These are phyloP conservation scores for Euplexia lucipara DNA, from an alignment of 2,888 invertebrate genomes.

Conservation along the genomic window DNA sequence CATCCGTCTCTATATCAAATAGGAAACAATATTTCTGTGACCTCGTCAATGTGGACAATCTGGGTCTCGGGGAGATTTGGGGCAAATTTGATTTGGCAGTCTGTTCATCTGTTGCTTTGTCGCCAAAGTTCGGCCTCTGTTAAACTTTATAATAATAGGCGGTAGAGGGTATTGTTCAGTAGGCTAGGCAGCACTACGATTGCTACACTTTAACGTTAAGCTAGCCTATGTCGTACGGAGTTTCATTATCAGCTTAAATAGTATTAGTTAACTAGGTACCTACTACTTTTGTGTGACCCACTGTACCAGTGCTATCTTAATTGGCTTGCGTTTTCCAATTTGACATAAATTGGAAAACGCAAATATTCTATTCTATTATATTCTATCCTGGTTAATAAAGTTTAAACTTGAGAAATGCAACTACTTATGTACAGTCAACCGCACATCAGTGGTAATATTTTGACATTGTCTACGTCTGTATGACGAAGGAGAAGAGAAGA, in stretches of 20 bases:
- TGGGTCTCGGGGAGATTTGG: slow-evolving; percentile 4
- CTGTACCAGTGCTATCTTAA: slow-evolving; percentile 1
- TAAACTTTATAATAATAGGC: slow-evolving; percentile 23
- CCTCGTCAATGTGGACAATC: slow-evolving; percentile 7
- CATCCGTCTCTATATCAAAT: slow-evolving; percentile 13
- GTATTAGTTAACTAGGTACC: too few species aligned
- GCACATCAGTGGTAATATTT: too few species aligned
- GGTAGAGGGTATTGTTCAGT: background rate
- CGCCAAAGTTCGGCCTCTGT: slow-evolving; percentile 29
- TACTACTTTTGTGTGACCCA: too few species aligned
- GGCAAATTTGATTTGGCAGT: slow-evolving; percentile 36
- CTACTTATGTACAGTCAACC: too few species aligned
- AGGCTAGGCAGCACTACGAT: too few species aligned
- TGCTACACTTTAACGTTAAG: too few species aligned
- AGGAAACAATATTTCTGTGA: slow-evolving; percentile 4
- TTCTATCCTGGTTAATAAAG: background rate
- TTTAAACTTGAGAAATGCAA: background rate
- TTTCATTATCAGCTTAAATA: too few species aligned
- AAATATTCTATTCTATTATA: too few species aligned
- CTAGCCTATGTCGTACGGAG: too few species aligned
- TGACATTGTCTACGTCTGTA: too few species aligned
- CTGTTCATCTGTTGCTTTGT: slow-evolving; percentile 41
- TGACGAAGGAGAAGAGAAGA: background rate
- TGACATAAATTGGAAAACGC: too few species aligned
- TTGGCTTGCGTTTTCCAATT: background rate